Conservation (phyloP, 2,113 vertebrate genomes). For the Prionailurus bengalensis region DNA sequence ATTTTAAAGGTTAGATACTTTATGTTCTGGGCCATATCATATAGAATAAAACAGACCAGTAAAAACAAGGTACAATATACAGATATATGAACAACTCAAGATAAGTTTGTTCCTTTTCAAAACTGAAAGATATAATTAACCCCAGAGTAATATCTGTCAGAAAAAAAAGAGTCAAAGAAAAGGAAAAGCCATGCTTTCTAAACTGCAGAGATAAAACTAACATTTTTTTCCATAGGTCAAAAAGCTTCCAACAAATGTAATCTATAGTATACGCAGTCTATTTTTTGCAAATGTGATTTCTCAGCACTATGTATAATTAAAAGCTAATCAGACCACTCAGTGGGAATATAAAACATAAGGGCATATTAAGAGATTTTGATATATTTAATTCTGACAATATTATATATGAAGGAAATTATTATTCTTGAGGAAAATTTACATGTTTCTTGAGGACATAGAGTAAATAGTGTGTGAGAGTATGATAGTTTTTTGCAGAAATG, state of each 20-base stretch:
- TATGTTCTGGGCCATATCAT: background rate
- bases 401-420: conserved; percentile 18
- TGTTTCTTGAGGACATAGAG: conserved; percentile 10
- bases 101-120: background rate
- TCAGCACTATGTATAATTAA: conserved; percentile 41
- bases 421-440: background rate
- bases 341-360: conserved; percentile 27
- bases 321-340: conserved; percentile 40
- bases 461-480: background rate
- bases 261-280: background rate
- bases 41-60: conserved; percentile 26
- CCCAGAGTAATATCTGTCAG: background rate
- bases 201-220: conserved; percentile 38
- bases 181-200: background rate
- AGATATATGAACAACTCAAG: background rate
- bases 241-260: conserved; percentile 27
- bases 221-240: background rate
- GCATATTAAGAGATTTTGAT: conserved; percentile 23
- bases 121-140: conserved; percentile 54
- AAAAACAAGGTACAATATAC: background rate
- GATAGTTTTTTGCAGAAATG: background rate
- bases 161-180: background rate
- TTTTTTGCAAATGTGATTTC: conserved; percentile 46
- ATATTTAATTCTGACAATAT: conserved; percentile 32
- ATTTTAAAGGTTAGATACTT: background rate